Evolutionary conservation across 1,140 invertebrate genomes (phyloP).

Genomic region (Mycetomoellerius zeteki): DNA sequence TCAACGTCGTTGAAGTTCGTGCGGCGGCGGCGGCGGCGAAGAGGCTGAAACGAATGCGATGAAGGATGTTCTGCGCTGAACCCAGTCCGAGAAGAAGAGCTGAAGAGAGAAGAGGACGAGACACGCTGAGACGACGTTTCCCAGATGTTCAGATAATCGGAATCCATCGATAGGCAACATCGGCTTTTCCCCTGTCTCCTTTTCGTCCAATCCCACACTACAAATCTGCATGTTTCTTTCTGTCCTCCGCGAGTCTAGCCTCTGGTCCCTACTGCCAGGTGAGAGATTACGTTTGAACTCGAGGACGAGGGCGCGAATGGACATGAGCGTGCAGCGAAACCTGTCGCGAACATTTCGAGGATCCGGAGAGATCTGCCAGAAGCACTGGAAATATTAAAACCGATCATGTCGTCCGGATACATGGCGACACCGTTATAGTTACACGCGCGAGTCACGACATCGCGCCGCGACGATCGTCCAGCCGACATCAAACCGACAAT

Average conservation of each 20-base stretch:
- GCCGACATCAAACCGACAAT: slow-evolving; percentile 44
- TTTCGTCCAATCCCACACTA: slow-evolving; percentile 1
- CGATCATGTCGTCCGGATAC: slow-evolving; percentile 61
- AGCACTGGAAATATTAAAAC: slow-evolving; percentile 32
- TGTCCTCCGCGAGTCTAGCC: slow-evolving; percentile 49
- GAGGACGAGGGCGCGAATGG: slow-evolving; percentile 49
- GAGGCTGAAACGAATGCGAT: slow-evolving; percentile 70
- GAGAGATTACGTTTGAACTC: slow-evolving; percentile 49
- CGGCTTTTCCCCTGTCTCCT: slow-evolving; percentile 14
- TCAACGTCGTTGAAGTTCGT: slow-evolving; percentile 70
- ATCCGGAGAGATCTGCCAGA: slow-evolving; percentile 55
- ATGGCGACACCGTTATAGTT: slow-evolving; percentile 15
- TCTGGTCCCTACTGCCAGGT: slow-evolving; percentile 71
- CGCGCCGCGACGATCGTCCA: slow-evolving; percentile 53
- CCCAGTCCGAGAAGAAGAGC: slow-evolving; percentile 59
- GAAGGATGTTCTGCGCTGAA: slow-evolving; percentile 71
- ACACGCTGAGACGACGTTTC: slow-evolving; percentile 60
- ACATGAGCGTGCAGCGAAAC: slow-evolving; percentile 34
- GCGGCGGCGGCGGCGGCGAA: slow-evolving; percentile 66
- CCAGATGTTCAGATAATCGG: slow-evolving; percentile 66
- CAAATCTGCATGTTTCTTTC: slow-evolving; percentile 49
- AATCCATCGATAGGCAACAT: slow-evolving; percentile 49
- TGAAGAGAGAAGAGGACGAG: slow-evolving; percentile 59
- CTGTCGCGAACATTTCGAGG: slow-evolving; percentile 9
- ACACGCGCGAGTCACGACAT: slow-evolving; percentile 65